These are phyloP conservation scores for Shinisaurus crocodilurus DNA, from an alignment of 2,113 vertebrate genomes.

Conservation along the genomic window DNA sequence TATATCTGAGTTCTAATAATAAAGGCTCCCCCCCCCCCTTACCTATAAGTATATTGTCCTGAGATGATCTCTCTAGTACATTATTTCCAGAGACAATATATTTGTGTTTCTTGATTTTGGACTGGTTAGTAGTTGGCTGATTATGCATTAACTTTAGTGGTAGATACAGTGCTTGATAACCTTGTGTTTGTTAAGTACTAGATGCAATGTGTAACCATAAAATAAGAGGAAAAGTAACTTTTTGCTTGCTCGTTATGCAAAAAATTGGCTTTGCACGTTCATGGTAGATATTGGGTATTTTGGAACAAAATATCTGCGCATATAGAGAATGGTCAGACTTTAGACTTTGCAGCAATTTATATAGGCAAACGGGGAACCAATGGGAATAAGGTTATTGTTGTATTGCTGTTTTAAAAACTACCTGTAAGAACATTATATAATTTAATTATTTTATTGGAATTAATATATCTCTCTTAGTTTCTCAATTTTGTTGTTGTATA, in stretches of 20 bases:
- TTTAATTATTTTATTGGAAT: neutral
- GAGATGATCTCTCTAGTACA: neutral
- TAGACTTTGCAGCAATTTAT: neutral
- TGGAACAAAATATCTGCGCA: neutral
- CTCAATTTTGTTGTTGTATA: too few relatives aligned
- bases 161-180: neutral
- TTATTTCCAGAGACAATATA: neutral
- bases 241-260: neutral
- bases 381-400: neutral
- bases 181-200: too few relatives aligned
- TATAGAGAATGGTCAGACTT: neutral
- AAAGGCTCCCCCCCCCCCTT: too few relatives aligned
- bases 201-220: neutral
- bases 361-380: neutral
- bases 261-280: neutral
- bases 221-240: neutral
- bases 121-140: neutral
- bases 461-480: neutral
- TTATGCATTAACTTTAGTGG: neutral
- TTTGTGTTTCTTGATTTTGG: neutral
- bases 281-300: neutral
- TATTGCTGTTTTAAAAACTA: neutral
- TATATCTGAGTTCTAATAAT: neutral
- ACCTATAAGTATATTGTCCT: neutral
- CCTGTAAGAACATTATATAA: neutral